A percentile compares a stretch with the other conserved stretches of the same genome.
These are phyloP conservation scores for Ariolimax columbianus DNA, from an alignment of 2,888 invertebrate genomes.

Conservation along the genomic window DNA sequence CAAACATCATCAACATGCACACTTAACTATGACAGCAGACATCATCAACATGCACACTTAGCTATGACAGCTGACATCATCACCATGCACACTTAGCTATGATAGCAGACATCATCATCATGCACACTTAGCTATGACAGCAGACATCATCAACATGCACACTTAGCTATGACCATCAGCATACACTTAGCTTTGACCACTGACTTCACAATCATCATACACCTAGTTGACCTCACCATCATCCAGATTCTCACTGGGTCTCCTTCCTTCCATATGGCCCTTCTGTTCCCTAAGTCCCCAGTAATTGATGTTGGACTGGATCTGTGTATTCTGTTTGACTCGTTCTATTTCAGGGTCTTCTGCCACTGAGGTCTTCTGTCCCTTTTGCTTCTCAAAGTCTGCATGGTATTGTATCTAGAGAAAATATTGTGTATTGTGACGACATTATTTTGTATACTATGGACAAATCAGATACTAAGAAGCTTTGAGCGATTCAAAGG, in stretches of 20 bases:
- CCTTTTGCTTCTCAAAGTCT: constrained; percentile 82
- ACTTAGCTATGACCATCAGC: background rate
- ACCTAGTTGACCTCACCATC: constrained; percentile 46
- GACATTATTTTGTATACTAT: too few relatives aligned
- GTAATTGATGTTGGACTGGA: constrained; percentile 92
- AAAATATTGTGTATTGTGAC: background rate
- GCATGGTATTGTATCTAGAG: constrained; percentile 85
- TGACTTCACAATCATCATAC: too few relatives aligned
- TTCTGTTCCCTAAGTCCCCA: constrained; percentile 87
- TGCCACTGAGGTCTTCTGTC: constrained; percentile 79
- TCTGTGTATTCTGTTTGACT: constrained; percentile 91
- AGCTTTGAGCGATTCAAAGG: too few relatives aligned
- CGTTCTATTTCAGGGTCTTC: constrained; percentile 97
- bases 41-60: too few relatives aligned
- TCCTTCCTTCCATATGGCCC: constrained; percentile 95
- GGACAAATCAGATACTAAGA: too few relatives aligned
- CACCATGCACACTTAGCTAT: too few relatives aligned
- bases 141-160: background rate
- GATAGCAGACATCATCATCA: too few relatives aligned
- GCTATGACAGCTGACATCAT: too few relatives aligned
- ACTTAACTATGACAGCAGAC: too few relatives aligned
- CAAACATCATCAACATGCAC: too few relatives aligned
- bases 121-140: background rate
- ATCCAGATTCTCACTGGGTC: constrained; percentile 78
- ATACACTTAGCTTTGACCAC: too few relatives aligned